Conservation (phyloP, 2,113 vertebrate species). For the Alosa alosa region DNA sequence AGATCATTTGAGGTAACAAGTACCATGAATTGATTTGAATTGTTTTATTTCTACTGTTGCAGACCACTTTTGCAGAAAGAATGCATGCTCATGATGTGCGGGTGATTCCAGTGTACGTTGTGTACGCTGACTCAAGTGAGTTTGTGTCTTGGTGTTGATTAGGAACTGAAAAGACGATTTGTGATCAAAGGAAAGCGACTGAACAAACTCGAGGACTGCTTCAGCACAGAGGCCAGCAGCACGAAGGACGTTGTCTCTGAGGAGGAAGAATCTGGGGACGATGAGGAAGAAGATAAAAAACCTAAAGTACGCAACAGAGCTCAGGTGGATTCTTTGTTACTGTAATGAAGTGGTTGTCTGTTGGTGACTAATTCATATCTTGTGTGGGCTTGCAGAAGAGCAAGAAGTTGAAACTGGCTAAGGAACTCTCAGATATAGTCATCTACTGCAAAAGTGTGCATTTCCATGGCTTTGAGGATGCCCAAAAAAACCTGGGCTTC, state of each 20-base stretch:
- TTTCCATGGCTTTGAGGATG: slow-evolving; percentile 80
- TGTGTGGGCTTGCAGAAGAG: slow-evolving; percentile 60
- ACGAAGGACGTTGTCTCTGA: slow-evolving; percentile 80
- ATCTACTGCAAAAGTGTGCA: slow-evolving; percentile 92
- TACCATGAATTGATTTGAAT: not conserved
- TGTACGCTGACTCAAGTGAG: not conserved
- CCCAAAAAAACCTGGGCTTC: slow-evolving; percentile 72
- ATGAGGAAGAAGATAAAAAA: slow-evolving; percentile 62
- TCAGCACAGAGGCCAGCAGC: slow-evolving; percentile 50
- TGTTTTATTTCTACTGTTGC: no score
- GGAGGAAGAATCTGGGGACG: slow-evolving; percentile 86
- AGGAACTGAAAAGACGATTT: slow-evolving; percentile 93
- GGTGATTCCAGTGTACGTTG: not conserved
- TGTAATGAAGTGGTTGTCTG: not conserved
- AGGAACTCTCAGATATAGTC: slow-evolving; percentile 86
- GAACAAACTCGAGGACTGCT: slow-evolving; percentile 76
- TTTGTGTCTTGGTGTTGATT: not conserved
- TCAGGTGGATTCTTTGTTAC: not conserved
- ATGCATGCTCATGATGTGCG: not conserved
- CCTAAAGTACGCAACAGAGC: slow-evolving; percentile 36
- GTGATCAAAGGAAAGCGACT: slow-evolving; percentile 91
- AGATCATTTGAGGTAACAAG: not conserved
- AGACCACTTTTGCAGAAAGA: not conserved
- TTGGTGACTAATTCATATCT: not conserved
- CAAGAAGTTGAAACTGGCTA: slow-evolving; percentile 80